Evolutionary conservation across 2,888 invertebrate species (phyloP).

Genomic region (Noctuana brunneofusca): DNA sequence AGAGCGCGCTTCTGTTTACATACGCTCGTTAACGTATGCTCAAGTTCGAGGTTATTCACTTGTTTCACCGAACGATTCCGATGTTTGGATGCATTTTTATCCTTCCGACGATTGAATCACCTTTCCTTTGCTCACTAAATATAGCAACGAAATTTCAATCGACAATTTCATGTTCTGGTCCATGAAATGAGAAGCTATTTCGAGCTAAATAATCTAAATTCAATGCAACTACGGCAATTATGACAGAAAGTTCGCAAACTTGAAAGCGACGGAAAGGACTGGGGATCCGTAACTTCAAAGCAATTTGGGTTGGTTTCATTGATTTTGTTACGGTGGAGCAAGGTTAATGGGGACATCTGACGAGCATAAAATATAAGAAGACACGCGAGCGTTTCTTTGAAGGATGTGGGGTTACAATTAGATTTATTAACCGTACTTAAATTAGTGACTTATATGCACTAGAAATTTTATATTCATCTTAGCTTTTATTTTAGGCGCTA

Average conservation of each 20-base stretch:
- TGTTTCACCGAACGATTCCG: conserved; percentile 15
- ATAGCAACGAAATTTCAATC: conserved; percentile 4
- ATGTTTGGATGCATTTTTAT: conserved; percentile 27
- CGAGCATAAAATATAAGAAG: conserved; percentile 28
- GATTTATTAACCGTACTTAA: conserved; percentile 29
- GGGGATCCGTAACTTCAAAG: conserved; percentile 23
- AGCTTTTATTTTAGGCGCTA: not conserved
- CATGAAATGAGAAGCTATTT: not conserved
- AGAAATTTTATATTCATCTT: not conserved
- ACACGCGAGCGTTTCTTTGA: conserved; percentile 25
- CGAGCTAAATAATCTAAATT: not conserved
- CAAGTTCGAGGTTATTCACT: conserved; percentile 76
- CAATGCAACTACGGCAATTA: conserved; percentile 14
- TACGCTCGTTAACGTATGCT: conserved; percentile 59
- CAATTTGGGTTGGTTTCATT: conserved; percentile 22
- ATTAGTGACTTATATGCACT: conserved; percentile 8
- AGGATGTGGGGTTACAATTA: conserved; percentile 27
- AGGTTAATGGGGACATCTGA: conserved; percentile 32
- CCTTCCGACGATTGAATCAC: conserved; percentile 26
- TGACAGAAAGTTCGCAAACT: conserved; percentile 24
- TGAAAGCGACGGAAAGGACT: conserved; percentile 22
- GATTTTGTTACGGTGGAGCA: conserved; percentile 27
- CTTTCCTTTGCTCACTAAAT: conserved; percentile 9
- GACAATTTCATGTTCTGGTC: not conserved
- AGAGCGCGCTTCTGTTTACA: conserved; percentile 66